Evolutionary conservation across 2,888 invertebrate species (phyloP).

Genomic region (Herminia tarsipennalis): DNA sequence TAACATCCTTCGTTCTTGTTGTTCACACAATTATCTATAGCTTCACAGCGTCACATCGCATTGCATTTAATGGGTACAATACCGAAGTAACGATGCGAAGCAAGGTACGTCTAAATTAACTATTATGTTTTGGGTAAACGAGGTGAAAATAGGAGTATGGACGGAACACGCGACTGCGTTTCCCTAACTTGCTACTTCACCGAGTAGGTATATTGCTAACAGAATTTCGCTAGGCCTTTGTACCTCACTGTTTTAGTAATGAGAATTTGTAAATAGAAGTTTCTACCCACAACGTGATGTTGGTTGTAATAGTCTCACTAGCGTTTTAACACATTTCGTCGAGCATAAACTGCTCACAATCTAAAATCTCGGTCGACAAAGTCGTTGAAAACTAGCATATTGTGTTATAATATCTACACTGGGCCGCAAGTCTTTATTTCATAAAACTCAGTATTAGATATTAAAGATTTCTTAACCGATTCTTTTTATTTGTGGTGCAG

Average conservation of each 20-base stretch:
- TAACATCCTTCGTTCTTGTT: no score
- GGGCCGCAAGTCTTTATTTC: no score
- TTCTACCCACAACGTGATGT: background rate
- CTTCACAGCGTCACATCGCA: no score
- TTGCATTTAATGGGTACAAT: background rate
- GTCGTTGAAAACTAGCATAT: no score
- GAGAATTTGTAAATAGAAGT: background rate
- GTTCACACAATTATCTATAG: background rate
- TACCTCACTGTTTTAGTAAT: slow-evolving; percentile 6
- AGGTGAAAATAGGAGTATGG: slow-evolving; percentile 40
- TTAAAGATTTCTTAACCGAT: no score
- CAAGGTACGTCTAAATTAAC: slow-evolving; percentile 44
- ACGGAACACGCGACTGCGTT: slow-evolving; percentile 29
- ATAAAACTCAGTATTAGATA: no score
- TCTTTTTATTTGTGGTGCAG: no score
- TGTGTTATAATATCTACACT: no score
- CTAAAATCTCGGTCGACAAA: no score
- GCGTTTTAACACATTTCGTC: no score
- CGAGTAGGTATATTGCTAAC: slow-evolving; percentile 9
- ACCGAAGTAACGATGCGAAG: slow-evolving; percentile 2
- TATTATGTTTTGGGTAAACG: slow-evolving; percentile 47
- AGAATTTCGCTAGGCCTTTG: slow-evolving; percentile 7
- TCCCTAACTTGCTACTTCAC: slow-evolving; percentile 21
- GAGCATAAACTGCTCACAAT: no score
- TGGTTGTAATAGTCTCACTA: background rate